Percentiles rank a stretch among this genome's conserved stretches.
Conservation (phyloP, 2,888 invertebrate genomes). For the Hoplodrina blanda region DNA sequence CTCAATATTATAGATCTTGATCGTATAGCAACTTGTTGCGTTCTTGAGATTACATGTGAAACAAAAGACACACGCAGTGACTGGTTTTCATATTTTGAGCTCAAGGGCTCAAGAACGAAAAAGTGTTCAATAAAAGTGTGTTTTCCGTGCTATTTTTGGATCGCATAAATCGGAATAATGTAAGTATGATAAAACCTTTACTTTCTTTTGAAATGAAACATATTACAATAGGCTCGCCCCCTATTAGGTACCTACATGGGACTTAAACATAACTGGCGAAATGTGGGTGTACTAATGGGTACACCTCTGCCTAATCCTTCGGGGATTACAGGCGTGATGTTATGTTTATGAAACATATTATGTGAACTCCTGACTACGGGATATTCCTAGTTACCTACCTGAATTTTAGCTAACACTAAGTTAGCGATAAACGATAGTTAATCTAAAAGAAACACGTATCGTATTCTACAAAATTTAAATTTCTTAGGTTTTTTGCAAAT, state of each 20-base stretch:
- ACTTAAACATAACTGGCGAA: no score
- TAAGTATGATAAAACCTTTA: not conserved
- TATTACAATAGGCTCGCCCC: no score
- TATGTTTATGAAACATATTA: no score
- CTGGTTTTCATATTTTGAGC: not conserved
- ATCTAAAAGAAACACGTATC: no score
- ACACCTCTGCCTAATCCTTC: no score
- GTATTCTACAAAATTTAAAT: no score
- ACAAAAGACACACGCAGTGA: not conserved
- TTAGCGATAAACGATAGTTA: not conserved
- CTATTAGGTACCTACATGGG: no score
- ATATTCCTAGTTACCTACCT: not conserved
- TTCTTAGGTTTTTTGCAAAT: no score
- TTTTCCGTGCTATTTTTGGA: not conserved
- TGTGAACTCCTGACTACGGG: no score
- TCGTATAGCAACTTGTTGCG: conserved; percentile 9
- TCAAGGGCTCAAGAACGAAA: not conserved
- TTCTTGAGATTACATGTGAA: conserved; percentile 13
- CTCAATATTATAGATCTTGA: conserved; percentile 7
- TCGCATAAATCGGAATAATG: not conserved
- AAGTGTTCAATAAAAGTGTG: not conserved
- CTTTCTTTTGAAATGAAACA: no score
- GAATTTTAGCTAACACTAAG: not conserved
- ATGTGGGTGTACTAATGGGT: no score
- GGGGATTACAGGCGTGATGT: no score